These are phyloP conservation scores for Acomys russatus DNA, from an alignment of 2,797 vertebrate species.

Conservation along the genomic window DNA sequence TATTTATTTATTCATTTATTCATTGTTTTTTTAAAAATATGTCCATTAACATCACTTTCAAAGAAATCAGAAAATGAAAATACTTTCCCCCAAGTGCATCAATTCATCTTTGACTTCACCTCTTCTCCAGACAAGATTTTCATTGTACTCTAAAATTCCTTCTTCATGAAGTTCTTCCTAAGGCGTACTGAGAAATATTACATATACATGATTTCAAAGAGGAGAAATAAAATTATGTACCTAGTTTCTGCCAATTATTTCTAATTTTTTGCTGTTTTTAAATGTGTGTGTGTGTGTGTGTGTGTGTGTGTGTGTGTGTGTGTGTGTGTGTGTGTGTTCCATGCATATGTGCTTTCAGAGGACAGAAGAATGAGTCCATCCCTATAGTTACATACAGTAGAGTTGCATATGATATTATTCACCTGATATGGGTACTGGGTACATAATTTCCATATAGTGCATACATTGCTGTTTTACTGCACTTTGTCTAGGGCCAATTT, in stretches of 20 bases:
- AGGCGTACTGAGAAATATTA: not conserved
- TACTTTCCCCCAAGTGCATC: not conserved
- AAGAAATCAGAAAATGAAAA: not conserved
- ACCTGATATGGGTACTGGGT: not conserved
- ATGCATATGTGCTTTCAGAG: not conserved
- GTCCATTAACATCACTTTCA: not conserved
- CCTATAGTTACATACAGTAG: not conserved
- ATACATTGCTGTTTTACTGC: not conserved
- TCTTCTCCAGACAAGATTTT: not conserved
- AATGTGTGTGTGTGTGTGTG: not conserved
- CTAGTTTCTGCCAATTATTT: not conserved
- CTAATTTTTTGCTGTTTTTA: not conserved
- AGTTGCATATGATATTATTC: not conserved
- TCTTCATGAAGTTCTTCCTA: not conserved
- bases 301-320: not conserved
- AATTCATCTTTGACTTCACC: not conserved
- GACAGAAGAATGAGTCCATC: not conserved
- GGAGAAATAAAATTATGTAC: not conserved
- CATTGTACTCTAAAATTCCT: not conserved
- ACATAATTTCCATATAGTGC: not conserved
- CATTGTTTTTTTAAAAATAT: not conserved
- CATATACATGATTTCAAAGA: not conserved
- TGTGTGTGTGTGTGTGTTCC: not conserved
- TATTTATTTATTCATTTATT: not conserved
- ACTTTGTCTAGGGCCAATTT: not conserved